phyloP scores from a whole-genome alignment of 2,113 vertebrate genomes.

The Kryptolebias marmoratus region DNA sequence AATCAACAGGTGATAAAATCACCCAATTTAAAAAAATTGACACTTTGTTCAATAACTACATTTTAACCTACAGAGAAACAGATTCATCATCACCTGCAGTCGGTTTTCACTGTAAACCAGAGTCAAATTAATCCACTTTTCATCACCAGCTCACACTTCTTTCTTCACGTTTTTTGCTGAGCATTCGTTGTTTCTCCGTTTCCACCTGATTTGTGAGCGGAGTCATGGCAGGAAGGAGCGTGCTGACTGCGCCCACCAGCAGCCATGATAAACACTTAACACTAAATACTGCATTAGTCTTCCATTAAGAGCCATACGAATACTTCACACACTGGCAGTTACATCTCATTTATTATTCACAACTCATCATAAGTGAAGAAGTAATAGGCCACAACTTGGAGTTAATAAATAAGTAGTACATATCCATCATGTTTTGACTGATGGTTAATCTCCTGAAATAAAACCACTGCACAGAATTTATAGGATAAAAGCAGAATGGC shows the following conservation, averaged over 20 bases:
- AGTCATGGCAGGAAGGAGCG: neutral
- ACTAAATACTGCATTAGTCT: slow-evolving; percentile 11
- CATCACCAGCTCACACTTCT: too few relatives aligned
- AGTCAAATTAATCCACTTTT: too few relatives aligned
- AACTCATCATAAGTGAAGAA: slow-evolving; percentile 44
- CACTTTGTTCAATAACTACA: too few relatives aligned
- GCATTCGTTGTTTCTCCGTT: neutral
- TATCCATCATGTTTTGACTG: slow-evolving; percentile 30
- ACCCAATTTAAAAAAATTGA: neutral
- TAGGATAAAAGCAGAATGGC: slow-evolving; percentile 5
- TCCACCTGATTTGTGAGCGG: neutral
- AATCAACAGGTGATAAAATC: too few relatives aligned
- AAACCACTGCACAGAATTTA: slow-evolving; percentile 31
- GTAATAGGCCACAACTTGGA: slow-evolving; percentile 13
- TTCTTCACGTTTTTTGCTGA: too few relatives aligned
- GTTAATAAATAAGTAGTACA: slow-evolving; percentile 60
- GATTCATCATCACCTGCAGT: too few relatives aligned
- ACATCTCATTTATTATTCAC: slow-evolving; percentile 52
- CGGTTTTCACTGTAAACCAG: too few relatives aligned
- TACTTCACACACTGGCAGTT: slow-evolving; percentile 21
- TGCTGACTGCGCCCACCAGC: slow-evolving; percentile 9
- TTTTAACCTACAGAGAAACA: too few relatives aligned
- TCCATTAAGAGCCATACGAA: slow-evolving; percentile 21
- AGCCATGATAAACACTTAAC: slow-evolving; percentile 19
- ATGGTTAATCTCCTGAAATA: slow-evolving; percentile 31